phyloP scores from a whole-genome alignment of 2,888 invertebrate species.

The Epinotia ramella region DNA sequence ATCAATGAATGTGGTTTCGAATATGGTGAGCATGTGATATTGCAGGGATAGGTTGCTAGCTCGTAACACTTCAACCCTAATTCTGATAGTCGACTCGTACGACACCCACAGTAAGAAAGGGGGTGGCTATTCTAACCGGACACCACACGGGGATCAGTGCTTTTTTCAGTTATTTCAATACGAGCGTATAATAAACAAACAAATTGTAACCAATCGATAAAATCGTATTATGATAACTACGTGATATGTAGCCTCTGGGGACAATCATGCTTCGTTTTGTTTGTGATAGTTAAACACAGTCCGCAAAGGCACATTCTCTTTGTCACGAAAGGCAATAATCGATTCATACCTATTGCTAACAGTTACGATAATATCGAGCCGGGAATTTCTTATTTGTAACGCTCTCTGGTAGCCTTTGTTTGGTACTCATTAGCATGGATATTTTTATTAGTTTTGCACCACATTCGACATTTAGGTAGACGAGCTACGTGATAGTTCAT shows the following conservation, averaged over 20 bases:
- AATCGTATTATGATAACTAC: not conserved
- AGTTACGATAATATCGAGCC: constrained; percentile 16
- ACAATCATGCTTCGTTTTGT: constrained; percentile 22
- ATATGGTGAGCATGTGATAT: too few relatives aligned
- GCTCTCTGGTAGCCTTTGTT: constrained; percentile 11
- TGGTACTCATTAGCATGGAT: constrained; percentile 19
- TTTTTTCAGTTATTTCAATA: not conserved
- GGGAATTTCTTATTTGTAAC: constrained; percentile 6
- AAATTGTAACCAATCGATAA: not conserved
- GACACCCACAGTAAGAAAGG: too few relatives aligned
- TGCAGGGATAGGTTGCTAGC: too few relatives aligned
- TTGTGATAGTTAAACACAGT: constrained; percentile 3
- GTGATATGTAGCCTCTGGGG: not conserved
- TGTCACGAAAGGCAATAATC: constrained; percentile 29
- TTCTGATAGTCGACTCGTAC: too few relatives aligned
- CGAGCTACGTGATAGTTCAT: constrained; percentile 14
- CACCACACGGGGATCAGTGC: too few relatives aligned
- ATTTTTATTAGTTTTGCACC: constrained; percentile 34
- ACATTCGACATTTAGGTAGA: constrained; percentile 28
- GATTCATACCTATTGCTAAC: constrained; percentile 11
- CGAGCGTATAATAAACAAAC: not conserved
- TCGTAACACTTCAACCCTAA: too few relatives aligned
- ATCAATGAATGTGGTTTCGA: too few relatives aligned
- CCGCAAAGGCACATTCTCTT: constrained; percentile 19
- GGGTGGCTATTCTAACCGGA: too few relatives aligned